Evolutionary conservation across 2,113 vertebrate genomes (phyloP).

Genomic region (Lampris megalopsis): DNA sequence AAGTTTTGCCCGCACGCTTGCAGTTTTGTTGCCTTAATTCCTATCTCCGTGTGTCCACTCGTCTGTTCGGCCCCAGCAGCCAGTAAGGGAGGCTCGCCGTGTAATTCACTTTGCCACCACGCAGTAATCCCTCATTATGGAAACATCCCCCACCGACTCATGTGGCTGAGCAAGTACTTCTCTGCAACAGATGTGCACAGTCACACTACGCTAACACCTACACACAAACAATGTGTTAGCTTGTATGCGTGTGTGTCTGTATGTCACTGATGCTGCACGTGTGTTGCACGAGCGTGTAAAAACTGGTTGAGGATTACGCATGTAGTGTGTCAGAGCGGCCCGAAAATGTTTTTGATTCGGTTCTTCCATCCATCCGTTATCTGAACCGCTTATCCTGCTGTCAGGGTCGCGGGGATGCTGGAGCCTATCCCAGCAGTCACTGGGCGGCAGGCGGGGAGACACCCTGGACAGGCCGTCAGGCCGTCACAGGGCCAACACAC

Average conservation of each 20-base stretch:
- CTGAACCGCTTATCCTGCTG: too few relatives aligned
- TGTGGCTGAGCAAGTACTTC: slow-evolving; percentile 39
- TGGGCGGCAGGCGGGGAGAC: too few relatives aligned
- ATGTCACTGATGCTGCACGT: not conserved
- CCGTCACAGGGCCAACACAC: too few relatives aligned
- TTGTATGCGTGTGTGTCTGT: not conserved
- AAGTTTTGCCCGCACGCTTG: slow-evolving; percentile 13
- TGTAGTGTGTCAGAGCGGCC: too few relatives aligned
- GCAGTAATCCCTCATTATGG: slow-evolving; percentile 66
- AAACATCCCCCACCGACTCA: slow-evolving; percentile 64
- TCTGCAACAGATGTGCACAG: slow-evolving; percentile 24
- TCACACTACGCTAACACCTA: slow-evolving; percentile 36
- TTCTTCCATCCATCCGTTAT: too few relatives aligned
- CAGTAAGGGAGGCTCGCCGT: slow-evolving; percentile 42
- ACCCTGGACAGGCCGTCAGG: too few relatives aligned
- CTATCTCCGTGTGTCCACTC: slow-evolving; percentile 39
- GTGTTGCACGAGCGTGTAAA: not conserved
- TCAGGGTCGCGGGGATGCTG: too few relatives aligned
- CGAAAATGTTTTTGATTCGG: too few relatives aligned
- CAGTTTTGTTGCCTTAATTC: slow-evolving; percentile 33
- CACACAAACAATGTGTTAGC: slow-evolving; percentile 13
- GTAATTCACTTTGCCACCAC: slow-evolving; percentile 63
- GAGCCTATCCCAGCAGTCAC: too few relatives aligned
- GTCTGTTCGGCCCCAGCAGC: slow-evolving; percentile 39
- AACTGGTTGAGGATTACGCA: too few relatives aligned